These are phyloP conservation scores for Cataglyphis altisquamis DNA, from an alignment of 2,888 invertebrate genomes.

Conservation along the genomic window DNA sequence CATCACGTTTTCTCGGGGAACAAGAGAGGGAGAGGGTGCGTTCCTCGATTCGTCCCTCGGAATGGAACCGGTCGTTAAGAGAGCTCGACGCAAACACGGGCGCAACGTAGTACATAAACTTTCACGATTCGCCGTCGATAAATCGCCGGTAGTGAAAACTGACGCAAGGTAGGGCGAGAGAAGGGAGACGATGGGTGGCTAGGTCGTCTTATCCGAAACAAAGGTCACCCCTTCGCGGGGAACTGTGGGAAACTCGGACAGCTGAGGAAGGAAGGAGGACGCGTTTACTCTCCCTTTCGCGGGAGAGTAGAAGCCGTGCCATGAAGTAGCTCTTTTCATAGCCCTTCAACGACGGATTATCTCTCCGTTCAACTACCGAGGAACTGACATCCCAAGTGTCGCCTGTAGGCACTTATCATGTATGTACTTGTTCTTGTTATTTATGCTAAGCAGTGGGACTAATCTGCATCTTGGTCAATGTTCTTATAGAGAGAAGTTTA, in stretches of 20 bases:
- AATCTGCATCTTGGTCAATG: constrained; percentile 32
- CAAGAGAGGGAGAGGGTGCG: constrained; percentile 36
- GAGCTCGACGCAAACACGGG: constrained; percentile 72
- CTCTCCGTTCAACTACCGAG: constrained; percentile 45
- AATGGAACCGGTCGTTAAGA: constrained; percentile 66
- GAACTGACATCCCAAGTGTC: constrained; percentile 34
- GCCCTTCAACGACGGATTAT: constrained; percentile 69
- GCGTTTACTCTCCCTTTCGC: constrained; percentile 47
- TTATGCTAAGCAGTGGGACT: constrained; percentile 29
- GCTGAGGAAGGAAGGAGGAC: constrained; percentile 71
- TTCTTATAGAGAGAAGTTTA: not conserved
- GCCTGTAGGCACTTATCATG: constrained; percentile 28
- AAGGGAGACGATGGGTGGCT: constrained; percentile 58
- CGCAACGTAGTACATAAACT: constrained; percentile 49
- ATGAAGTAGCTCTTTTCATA: constrained; percentile 49
- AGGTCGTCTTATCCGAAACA: constrained; percentile 77
- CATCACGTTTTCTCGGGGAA: constrained; percentile 35
- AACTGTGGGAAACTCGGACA: constrained; percentile 82
- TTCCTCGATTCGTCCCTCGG: constrained; percentile 53
- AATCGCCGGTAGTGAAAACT: constrained; percentile 73
- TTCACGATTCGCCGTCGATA: constrained; percentile 74
- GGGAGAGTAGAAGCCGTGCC: constrained; percentile 53
- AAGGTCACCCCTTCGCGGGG: constrained; percentile 78
- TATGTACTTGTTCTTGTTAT: constrained; percentile 45
- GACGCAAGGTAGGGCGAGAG: constrained; percentile 64